Evolutionary conservation across 2,888 invertebrate genomes (phyloP), one percentile per base, ranked within the genome.

Genomic region (Troilus luridus): DNA sequence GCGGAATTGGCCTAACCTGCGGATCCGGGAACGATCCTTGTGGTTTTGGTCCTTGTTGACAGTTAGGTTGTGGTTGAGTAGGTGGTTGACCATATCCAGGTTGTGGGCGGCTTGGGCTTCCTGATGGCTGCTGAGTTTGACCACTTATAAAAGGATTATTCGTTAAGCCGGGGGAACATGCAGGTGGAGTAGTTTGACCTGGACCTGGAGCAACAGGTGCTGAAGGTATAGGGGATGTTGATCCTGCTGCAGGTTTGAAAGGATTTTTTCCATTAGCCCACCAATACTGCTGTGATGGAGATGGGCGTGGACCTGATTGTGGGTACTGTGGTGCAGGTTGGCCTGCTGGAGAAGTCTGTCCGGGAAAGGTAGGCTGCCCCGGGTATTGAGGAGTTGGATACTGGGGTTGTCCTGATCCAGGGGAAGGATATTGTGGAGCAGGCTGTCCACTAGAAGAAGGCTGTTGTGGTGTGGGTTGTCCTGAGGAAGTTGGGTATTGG

Each of bases 71-170:
- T 58, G 64, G 90, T 24, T 58, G 72, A 21, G 64, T 54, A 21
- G 64, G 90, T 41, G 88, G 62, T 21, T 24, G 88, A 7, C 88
- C 60, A 62, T 60, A 88, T 14, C 62, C 88, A 6, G 88, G 88
- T 14, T 24, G 60, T 24, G 19, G 91, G 62, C 56, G 81, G 89
- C 59, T 90, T 88, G 54, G 77, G 91, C 85, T 90, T 41, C 27
- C 89, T 56, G 89, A 58, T 58, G 88, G 88, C 81, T 59, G 24
- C 88, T 91, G 92, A n/a, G 91, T 67, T 59, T 58, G 59, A 10
- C 24, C 64, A 12, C 90, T 91, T 24, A 88, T 72, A 54, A 88
- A 90, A 59, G 90, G 90, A 88, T 91, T 91, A 62, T 90, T 88
- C 6, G 91, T 58, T 88, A 72, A 62, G 58, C 24, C 88, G 12